A percentile compares a stretch with the other conserved stretches of the same genome.
Conservation (phyloP, 2,797 vertebrate species). For the Scarus forsteni region DNA sequence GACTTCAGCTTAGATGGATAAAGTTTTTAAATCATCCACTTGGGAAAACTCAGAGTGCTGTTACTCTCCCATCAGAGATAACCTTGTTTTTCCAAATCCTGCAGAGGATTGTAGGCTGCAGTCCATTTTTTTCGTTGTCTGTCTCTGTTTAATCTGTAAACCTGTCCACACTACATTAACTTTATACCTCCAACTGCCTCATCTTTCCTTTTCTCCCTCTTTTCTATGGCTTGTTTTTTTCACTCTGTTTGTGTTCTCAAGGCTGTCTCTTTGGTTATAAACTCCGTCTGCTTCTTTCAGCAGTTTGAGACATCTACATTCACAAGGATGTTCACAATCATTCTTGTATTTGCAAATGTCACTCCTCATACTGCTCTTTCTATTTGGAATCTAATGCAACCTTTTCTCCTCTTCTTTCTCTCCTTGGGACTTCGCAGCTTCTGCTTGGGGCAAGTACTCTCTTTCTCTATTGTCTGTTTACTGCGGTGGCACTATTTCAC, state of each 20-base stretch:
- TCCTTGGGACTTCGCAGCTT: slow-evolving; percentile 85
- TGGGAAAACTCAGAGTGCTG: too few species aligned
- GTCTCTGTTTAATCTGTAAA: slow-evolving; percentile 70
- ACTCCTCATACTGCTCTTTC: slow-evolving; percentile 4
- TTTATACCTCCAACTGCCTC: slow-evolving; percentile 8
- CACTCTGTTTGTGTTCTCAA: slow-evolving; percentile 22
- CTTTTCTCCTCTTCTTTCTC: slow-evolving; percentile 77
- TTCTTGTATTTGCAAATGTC: neutral
- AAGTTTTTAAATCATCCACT: too few species aligned
- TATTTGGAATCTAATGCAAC: slow-evolving; percentile 59
- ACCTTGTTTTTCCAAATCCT: too few species aligned
- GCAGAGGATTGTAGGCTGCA: too few species aligned
- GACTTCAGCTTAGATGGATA: too few species aligned
- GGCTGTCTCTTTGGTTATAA: slow-evolving; percentile 7
- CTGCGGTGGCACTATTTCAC: neutral
- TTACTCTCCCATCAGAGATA: too few species aligned
- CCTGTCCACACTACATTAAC: slow-evolving; percentile 39
- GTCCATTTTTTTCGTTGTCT: slow-evolving; percentile 8
- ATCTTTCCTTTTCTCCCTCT: neutral
- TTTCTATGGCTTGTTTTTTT: slow-evolving; percentile 6
- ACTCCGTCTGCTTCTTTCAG: slow-evolving; percentile 20
- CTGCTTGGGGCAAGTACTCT: slow-evolving; percentile 92
- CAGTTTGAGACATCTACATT: slow-evolving; percentile 13
- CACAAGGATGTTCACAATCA: slow-evolving; percentile 13
- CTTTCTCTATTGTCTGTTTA: slow-evolving; percentile 60